These are phyloP conservation scores for Euzophera pinguis DNA, from an alignment of 2,888 invertebrate genomes.

Conservation along the genomic window DNA sequence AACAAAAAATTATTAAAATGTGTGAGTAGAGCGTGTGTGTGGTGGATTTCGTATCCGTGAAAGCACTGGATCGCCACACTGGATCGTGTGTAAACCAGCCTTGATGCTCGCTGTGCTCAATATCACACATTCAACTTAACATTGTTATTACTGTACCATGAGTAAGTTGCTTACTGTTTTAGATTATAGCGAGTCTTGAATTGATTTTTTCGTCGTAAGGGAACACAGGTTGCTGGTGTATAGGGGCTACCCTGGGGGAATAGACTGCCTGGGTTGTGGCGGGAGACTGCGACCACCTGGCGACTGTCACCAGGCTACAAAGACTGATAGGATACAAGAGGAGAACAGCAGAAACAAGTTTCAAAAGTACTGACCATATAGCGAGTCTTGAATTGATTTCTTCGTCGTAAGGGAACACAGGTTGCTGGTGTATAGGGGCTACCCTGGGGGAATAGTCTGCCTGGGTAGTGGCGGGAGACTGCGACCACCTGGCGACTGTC, in stretches of 20 bases:
- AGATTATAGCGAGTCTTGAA: too few species aligned
- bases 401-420: conserved; percentile 45
- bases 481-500: conserved; percentile 56
- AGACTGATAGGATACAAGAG: conserved; percentile 36
- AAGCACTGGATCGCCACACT: too few species aligned
- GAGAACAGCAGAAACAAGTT: too few species aligned
- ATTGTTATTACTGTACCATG: too few species aligned
- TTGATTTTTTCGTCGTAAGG: conserved; percentile 45
- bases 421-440: conserved; percentile 80
- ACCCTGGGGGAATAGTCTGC: conserved; percentile 56
- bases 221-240: conserved; percentile 76
- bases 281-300: too few species aligned
- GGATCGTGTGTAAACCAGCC: too few species aligned
- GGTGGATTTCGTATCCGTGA: too few species aligned
- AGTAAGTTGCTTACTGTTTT: too few species aligned
- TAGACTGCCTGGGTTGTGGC: conserved; percentile 42
- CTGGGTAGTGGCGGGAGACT: conserved; percentile 58
- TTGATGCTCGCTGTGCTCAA: not conserved
- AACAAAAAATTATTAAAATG: too few species aligned
- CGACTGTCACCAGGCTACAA: too few species aligned
- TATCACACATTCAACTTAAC: not conserved
- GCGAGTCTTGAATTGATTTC: conserved; percentile 58
- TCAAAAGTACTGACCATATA: conserved; percentile 8
- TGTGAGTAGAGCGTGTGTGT: too few species aligned
- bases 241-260: conserved; percentile 49